A percentile compares a stretch with the other conserved stretches of the same genome.
Conservation (phyloP, 30 jellyfish, hydroid and myxozoan genomes). For the Chironex yamaguchii region DNA sequence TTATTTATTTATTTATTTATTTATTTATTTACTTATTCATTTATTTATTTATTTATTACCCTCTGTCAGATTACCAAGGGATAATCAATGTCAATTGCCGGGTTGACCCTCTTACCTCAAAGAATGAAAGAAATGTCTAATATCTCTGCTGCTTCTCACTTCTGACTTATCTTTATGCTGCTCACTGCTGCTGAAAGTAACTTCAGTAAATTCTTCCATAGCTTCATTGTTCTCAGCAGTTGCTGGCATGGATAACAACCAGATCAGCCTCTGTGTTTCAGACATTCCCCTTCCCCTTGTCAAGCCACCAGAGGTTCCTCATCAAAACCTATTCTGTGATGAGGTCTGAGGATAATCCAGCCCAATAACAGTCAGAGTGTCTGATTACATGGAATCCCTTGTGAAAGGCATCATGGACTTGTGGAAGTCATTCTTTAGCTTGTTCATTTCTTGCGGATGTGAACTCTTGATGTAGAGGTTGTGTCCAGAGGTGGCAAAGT, state of each 20-base stretch:
- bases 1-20: no score
- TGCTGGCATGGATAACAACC: constrained; percentile 37
- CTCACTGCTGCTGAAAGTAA: constrained; percentile 17
- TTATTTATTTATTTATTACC: no score
- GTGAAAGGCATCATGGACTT: constrained; percentile 37
- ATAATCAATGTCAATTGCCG: no score
- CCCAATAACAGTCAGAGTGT: constrained; percentile 64
- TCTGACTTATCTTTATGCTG: constrained; percentile 50
- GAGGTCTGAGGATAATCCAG: constrained; percentile 67
- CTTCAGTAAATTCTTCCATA: constrained; percentile 29
- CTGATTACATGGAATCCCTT: constrained; percentile 62
- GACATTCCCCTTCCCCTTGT: constrained; percentile 70
- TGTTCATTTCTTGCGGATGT: constrained; percentile 60
- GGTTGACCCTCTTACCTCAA: constrained; percentile 14
- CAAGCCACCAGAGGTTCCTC: constrained; percentile 47
- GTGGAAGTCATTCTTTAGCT: constrained; percentile 44
- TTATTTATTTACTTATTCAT: no score
- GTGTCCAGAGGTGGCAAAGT: constrained; percentile 70
- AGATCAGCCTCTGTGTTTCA: constrained; percentile 12
- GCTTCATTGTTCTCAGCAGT: constrained; percentile 33
- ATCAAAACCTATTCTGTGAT: constrained; percentile 64
- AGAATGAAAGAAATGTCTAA: constrained; percentile 40
- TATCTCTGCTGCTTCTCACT: constrained; percentile 30
- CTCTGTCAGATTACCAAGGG: no score
- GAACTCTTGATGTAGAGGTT: constrained; percentile 62